Evolutionary conservation across 2,888 invertebrate genomes (phyloP), one percentile per base, ranked within the genome.

Genomic region (Phaonia tiefii): DNA sequence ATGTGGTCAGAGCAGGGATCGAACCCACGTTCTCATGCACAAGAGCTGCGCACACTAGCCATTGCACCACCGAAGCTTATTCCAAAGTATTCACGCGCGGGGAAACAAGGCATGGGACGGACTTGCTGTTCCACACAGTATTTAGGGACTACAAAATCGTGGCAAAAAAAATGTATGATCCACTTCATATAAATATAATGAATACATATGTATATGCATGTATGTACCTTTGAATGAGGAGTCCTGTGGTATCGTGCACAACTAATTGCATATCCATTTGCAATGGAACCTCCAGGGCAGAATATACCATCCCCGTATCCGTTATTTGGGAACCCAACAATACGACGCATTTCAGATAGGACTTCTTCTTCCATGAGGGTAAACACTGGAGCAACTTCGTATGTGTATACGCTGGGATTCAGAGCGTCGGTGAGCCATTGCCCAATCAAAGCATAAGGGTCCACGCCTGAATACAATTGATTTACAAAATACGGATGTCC

Each of bases 181-280:
- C n/a, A n/a, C n/a, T n/a, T n/a, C n/a, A n/a, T n/a, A n/a, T n/a
- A n/a, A n/a, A n/a, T n/a, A n/a, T n/a, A n/a, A n/a, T n/a, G n/a
- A n/a, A n/a, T n/a, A n/a, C n/a, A n/a, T n/a, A n/a, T n/a, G n/a
- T n/a, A n/a, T n/a, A n/a, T n/a, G 20, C 17, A 20, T 49, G 8
- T 20, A 44, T 46, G 75, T 84, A 95, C 95, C 93, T 96, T 96
- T 76, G 94, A 92, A 84, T 95, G 93, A 0, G 96, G 96, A 86
- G 93, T 92, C 85, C 92, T 93, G 87, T 93, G 91, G 87, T 93
- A 94, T 73, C 97, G 92, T 1, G 97, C 97, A 86, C 96, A 93
- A 87, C 96, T 96, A 76, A 98, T 96, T n/a, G 96, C 97, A 86
- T 97, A 97, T 69, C 97, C 97, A 88, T 98, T 98, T 4, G 97